phyloP scores from a whole-genome alignment of 2,797 vertebrate species.

The Oreortyx pictus region DNA sequence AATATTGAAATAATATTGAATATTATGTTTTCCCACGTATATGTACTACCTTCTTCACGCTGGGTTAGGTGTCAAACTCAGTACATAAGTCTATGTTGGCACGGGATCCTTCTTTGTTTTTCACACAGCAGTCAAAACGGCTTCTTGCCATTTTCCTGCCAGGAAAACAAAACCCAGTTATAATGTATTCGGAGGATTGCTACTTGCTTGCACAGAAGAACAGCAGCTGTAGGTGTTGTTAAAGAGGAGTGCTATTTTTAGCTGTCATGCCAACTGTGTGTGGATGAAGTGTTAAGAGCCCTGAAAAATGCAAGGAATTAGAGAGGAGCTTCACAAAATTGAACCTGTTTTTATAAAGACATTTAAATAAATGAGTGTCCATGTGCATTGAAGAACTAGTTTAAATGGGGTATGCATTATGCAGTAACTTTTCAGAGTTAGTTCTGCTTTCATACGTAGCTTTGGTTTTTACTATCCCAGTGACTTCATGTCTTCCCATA shows the following conservation, averaged over 20 bases:
- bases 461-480: not conserved
- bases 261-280: rapidly evolving
- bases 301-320: not conserved
- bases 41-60: not conserved
- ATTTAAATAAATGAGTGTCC: not conserved
- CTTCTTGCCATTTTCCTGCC: not conserved
- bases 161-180: no score
- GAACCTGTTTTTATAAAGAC: not conserved
- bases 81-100: no score
- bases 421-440: rapidly evolving
- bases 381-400: not conserved
- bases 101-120: not conserved
- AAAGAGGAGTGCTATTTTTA: not conserved
- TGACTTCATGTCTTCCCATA: not conserved
- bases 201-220: not conserved
- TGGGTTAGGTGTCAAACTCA: not conserved
- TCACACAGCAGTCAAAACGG: not conserved
- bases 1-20: not conserved
- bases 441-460: not conserved
- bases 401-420: not conserved
- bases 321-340: not conserved
- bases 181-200: not conserved
- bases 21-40: not conserved
- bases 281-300: not conserved
- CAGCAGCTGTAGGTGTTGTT: not conserved